These are phyloP conservation scores for Coregonus suidteri DNA, from an alignment of 2,797 vertebrate species.

Conservation along the genomic window DNA sequence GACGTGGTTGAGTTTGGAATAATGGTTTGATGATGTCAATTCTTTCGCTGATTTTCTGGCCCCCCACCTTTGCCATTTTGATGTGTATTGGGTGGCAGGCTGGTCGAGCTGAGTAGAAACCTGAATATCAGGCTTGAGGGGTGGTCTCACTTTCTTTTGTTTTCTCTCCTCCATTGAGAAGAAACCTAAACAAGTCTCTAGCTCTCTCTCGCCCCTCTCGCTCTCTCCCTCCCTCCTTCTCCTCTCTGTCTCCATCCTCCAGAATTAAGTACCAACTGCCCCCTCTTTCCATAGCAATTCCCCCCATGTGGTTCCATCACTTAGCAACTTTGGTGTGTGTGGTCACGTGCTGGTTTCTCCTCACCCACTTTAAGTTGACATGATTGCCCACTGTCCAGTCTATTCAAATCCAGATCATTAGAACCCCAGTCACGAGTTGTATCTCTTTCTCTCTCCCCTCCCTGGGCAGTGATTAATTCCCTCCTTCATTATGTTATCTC, in stretches of 20 bases:
- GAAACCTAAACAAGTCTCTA: too few species aligned
- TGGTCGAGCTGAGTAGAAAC: conserved; percentile 48
- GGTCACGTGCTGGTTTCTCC: not conserved
- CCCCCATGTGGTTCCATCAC: conserved; percentile 42
- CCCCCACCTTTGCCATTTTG: conserved; percentile 7
- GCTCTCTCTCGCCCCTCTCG: not conserved
- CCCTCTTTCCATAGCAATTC: too few species aligned
- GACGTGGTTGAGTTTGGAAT: not conserved
- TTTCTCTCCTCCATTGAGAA: too few species aligned
- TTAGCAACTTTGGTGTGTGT: conserved; percentile 56
- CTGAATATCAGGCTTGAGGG: conserved; percentile 50
- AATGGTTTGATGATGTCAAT: not conserved
- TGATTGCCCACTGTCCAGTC: conserved; percentile 15
- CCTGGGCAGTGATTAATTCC: conserved; percentile 13
- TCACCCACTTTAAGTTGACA: conserved; percentile 33
- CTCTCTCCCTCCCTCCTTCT: not conserved
- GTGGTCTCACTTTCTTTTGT: conserved; percentile 36
- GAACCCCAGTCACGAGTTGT: conserved; percentile 43
- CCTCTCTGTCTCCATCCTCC: not conserved
- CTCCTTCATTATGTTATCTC: conserved; percentile 29
- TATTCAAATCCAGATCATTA: conserved; percentile 19
- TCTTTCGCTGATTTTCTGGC: not conserved
- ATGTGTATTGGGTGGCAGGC: conserved; percentile 25
- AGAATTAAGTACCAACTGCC: conserved; percentile 31
- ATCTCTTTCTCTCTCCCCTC: conserved; percentile 14